Base-by-base conservation (phyloP, 2,797 vertebrate genomes). In the Selene dorsalis region DNA sequence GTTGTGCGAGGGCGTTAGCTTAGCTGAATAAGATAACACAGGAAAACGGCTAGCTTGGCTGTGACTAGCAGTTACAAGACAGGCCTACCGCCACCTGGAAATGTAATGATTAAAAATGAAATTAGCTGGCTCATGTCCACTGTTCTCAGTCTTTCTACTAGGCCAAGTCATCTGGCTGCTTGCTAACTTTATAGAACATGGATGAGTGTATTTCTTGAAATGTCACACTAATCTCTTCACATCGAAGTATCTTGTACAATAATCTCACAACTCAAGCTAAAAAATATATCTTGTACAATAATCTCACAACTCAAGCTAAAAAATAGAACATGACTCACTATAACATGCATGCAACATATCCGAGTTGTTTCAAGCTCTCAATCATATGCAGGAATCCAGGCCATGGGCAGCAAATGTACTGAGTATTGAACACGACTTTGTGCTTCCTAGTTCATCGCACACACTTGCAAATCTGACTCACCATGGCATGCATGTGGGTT, bases 401-500 rank as follows among this genome's bases (percentile, higher is more conserved):
- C 4, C 35, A 26, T 30, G 32, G 6, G 50, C 5, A 1, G 55
- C 56, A 48, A 66, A 22, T 53, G 35, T 32, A 35, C 16, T 9
- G 7, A 6, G 41, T 8, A 24, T 28, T 41, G 22, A 32, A 55
- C 38, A 38, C 26, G 61, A 38, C 10, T 2, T 2, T 55, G 22
- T n/a, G 38, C 61, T 77, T 79, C 73, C 3, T 32, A 75, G 50
- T 41, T 73, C 41, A 22, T 0, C 59, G 73, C 61, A 80, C 8
- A 6, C 73, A 69, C 47, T 56, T 39, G 38, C 45, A 72, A 68
- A 43, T 63, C 30, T 83, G 80, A 78, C 48, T 69, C 55, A 75
- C 52, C 20, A 9, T 6, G 18, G 67, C 56, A 39, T 48, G 28
- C 69, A 60, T 55, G 30, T 39, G 66, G 67, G 13, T 39, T 60